Percentiles rank a stretch among this genome's conserved stretches.
These are phyloP conservation scores for Callipepla californica DNA, from an alignment of 2,113 vertebrate genomes.

Conservation along the genomic window DNA sequence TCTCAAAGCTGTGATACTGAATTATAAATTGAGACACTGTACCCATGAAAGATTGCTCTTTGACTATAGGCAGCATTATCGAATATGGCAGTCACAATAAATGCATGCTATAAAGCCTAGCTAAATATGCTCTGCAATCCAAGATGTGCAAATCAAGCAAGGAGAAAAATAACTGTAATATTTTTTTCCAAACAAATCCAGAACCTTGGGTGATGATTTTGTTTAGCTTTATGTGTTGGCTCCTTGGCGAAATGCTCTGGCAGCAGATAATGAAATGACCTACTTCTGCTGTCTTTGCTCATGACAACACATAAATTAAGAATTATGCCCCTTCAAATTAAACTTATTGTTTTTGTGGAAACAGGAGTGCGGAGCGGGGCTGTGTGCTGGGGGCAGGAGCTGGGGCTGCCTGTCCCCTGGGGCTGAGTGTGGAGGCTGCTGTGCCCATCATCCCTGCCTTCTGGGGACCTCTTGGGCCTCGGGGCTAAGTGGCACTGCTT, in stretches of 20 bases:
- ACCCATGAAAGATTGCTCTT: conserved; percentile 65
- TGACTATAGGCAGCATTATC: conserved; percentile 65
- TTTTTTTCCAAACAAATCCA: conserved; percentile 39
- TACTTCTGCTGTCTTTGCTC: conserved; percentile 63
- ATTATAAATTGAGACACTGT: conserved; percentile 70
- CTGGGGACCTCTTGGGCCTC: background rate
- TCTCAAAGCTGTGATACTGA: conserved; percentile 71
- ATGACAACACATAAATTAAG: conserved; percentile 70
- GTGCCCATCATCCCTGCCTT: background rate
- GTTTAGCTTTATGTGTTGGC: conserved; percentile 63
- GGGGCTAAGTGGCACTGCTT: background rate
- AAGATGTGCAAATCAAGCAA: conserved; percentile 71
- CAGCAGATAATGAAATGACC: conserved; percentile 68
- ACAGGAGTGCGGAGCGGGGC: background rate
- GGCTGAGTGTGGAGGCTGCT: too few relatives aligned
- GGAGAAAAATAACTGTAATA: conserved; percentile 62
- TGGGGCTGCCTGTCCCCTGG: background rate
- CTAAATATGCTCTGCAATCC: conserved; percentile 67
- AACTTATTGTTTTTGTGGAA: background rate
- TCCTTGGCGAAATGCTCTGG: conserved; percentile 49
- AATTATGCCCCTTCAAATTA: conserved; percentile 67
- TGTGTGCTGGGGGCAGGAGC: background rate
- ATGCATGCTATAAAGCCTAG: conserved; percentile 65
- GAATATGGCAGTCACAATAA: conserved; percentile 73
- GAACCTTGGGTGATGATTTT: conserved; percentile 66